phyloP scores from a whole-genome alignment of 1,140 invertebrate species.

The Aphaenogaster floridana region DNA sequence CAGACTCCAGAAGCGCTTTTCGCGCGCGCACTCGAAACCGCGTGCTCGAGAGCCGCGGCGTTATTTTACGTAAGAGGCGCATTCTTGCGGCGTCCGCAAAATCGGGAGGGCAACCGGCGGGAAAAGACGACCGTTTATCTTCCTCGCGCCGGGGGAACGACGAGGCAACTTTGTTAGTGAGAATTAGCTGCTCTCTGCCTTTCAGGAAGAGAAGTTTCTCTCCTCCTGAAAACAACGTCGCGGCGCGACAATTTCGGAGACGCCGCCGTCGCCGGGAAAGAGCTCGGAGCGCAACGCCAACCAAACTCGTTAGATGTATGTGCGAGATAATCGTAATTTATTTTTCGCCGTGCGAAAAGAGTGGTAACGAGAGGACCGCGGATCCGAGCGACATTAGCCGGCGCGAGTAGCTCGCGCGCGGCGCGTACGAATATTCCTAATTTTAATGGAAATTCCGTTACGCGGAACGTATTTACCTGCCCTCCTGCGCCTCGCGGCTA shows the following conservation, averaged over 20 bases:
- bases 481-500: not conserved
- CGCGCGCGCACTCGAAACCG: not conserved
- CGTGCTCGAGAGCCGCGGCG: not conserved
- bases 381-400: not conserved
- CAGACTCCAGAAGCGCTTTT: too few relatives aligned
- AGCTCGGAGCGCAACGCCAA: not conserved
- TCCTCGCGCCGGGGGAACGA: slow-evolving; percentile 24
- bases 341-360: not conserved
- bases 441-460: slow-evolving; percentile 49
- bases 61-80: slow-evolving; percentile 25
- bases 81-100: slow-evolving; percentile 46
- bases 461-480: slow-evolving; percentile 21
- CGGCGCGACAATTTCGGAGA: slow-evolving; percentile 40
- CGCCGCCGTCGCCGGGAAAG: not conserved
- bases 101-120: slow-evolving; percentile 47
- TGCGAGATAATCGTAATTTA: slow-evolving; percentile 44
- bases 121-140: slow-evolving; percentile 52
- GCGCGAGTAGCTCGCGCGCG: not conserved
- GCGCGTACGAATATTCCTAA: slow-evolving; percentile 19
- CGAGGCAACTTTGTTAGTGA: slow-evolving; percentile 38
- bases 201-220: slow-evolving; percentile 38
- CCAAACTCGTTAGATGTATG: slow-evolving; percentile 4
- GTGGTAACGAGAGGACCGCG: not conserved
- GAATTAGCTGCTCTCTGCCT: slow-evolving; percentile 40
- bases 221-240: slow-evolving; percentile 40